Evolutionary conservation across 2,888 invertebrate species (phyloP), one percentile per base, ranked within the genome.

Genomic region (Allophyes oxyacanthae): DNA sequence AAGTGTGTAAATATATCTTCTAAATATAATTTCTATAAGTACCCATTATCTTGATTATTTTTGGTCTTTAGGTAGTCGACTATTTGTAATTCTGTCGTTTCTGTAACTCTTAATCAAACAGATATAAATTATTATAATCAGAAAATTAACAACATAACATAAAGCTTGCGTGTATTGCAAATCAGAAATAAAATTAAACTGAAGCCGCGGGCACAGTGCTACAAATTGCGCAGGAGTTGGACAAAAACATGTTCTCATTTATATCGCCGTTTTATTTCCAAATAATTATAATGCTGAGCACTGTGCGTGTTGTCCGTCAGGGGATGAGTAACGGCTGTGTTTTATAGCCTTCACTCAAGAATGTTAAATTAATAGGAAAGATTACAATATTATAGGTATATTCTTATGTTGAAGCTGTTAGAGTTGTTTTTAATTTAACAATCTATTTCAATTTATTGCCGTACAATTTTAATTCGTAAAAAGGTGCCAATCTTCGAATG

Each of bases 111-210:
- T 20, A 4, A 20, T 3, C 20, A 20, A 20, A 20, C 20, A 20
- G 20, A 20, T 20, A 20, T 20, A 20, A 20, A 20, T 20, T 20
- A 20, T 28, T 28, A 34, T 37, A 37, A 15, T 33, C 36, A 36
- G 15, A 32, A 64, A 50, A 42, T 38, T 26, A 20, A 14, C 6
- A 9, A 34, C 37, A 42, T 11, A 40, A 51, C 51, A 37, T 57
- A 61, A 55, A 62, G 48, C 32, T 69, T 32, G 71, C 69, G 61
- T 69, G 69, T 53, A 37, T 66, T 52, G 20, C 43, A 71, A 49
- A 36, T 30, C 33, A 61, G 51, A 46, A 54, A 60, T 65, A 62
- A 49, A 64, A 57, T 38, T 48, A 34, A 58, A 44, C 13, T 6
- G 26, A n/a, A 44, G 58, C 66, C 66, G 46, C 13, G 41, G 57